Base-by-base conservation (phyloP, 1,140 invertebrate genomes). In the Cecropterus lyciades region DNA sequence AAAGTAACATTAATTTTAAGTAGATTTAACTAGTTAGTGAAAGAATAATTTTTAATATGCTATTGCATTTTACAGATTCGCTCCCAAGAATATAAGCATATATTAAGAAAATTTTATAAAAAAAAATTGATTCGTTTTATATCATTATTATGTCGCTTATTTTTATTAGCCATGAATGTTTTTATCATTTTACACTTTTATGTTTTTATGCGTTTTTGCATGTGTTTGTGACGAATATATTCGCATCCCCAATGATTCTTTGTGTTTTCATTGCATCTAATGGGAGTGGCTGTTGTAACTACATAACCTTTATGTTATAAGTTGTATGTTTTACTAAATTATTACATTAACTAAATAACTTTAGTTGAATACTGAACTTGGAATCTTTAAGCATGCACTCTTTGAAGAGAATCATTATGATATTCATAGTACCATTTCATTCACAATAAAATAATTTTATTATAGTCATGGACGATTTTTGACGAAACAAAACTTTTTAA, bases 41-140 rank as follows among this genome's bases (percentile, higher is more conserved):
- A 6, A 14, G 3, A 8, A 17, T 24, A 3, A 43, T 14, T 40
- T 43, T 14, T 56, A 57, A 20, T 7, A 45, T 14, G 15, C 3
- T 42, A 68, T 73, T 72, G 48, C 72, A 63, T 73, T 80, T 89
- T 86, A 8, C 90, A 92, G 90, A 92, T 92, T 92, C 74, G 90
- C 85, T 70, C 90, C 90, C 48, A 88, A 91, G 82, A 92, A 89
- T 80, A 87, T 91, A 76, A 92, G 87, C 70, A 91, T 92, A 77
- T 92, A 87, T 67, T 92, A 85, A 92, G 62, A 63, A 49, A 63
- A 51, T 30, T 49, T 30, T 59, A 17, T 55, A n/a, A n/a, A n/a
- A n/a, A n/a, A n/a, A n/a, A 42, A 46, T 13, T 5, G 45, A 20
- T 33, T 8, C 43, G 6, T 33, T 33, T 33, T 33, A 33, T 33